Conservation (phyloP, 2,797 vertebrate species). For the Lemur catta region DNA sequence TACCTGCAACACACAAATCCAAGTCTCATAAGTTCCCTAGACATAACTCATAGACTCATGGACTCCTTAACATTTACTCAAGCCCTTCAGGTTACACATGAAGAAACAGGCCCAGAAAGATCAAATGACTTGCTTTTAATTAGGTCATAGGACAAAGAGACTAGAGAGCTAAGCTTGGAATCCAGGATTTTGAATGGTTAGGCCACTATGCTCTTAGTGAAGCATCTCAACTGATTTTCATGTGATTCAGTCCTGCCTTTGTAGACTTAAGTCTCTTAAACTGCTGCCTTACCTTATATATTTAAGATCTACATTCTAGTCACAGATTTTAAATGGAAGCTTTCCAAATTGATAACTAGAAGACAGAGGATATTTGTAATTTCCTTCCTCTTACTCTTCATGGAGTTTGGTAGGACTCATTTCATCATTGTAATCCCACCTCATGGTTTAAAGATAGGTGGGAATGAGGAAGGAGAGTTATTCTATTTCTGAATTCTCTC, state of each 20-base stretch:
- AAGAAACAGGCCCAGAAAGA: background rate
- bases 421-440: background rate
- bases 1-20: background rate
- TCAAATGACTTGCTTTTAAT: background rate
- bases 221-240: background rate
- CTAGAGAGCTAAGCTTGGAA: background rate
- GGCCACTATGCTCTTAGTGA: background rate
- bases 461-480: background rate
- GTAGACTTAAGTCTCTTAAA: background rate
- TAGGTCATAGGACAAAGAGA: background rate
- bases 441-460: background rate
- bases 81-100: background rate
- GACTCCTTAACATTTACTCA: background rate
- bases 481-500: slow-evolving; percentile 66
- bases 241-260: background rate
- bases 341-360: background rate
- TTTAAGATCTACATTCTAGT: background rate
- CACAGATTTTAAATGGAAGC: slow-evolving; percentile 25
- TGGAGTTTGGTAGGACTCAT: background rate
- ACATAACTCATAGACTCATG: background rate
- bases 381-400: background rate
- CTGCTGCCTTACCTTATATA: background rate
- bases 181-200: background rate
- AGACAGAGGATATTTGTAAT: background rate
- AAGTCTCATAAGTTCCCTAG: background rate